Evolutionary conservation across 2,797 vertebrate species (phyloP), one percentile per base, ranked within the genome.

Genomic region (Myotis planiceps): DNA sequence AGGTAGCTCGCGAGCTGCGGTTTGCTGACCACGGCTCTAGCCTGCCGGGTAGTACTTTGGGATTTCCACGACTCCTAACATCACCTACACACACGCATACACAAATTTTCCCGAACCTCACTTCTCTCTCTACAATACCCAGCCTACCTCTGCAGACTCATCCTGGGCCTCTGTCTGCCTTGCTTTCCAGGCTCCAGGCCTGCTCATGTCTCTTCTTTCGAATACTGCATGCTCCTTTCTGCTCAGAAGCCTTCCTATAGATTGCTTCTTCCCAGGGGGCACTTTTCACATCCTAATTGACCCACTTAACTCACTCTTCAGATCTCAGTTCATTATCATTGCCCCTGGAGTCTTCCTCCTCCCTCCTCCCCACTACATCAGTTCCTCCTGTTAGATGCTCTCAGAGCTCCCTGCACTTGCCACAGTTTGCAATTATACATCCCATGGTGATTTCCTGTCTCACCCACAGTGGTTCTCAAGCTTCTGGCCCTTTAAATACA

Each of bases 251-350:
- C 69, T 81, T 79, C 23, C 5, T 66, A 21, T 23, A 60, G 4
- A 53, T 88, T 63, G 27, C 13, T 45, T 23, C 51, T 88, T 76
- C 91, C 90, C 69, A 66, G 19, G 23, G 88, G 85, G 69, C 49
- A 45, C 23, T 96, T 92, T 85, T 74, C 68, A 82, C 72, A 74
- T 96, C 84, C 72, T 95, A 92, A 89, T 84, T 80, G 75, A 92
- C 83, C 87, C 83, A 55, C 90, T 92, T 58, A 90, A 66, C 92
- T 91, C 58, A 79, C 86, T 80, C 83, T 94, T 97, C 75, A 87
- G 47, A 90, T 93, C 79, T 93, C 87, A 95, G 96, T 74, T 94
- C 91, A 97, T 95, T 72, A 91, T 68, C 89, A 34, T 84, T 68
- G 72, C 87, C 45, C 27, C 0, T 9, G 87, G 95, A 93, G 32